Conservation (phyloP, 2,797 vertebrate genomes). For the Micromesistius poutassou region DNA sequence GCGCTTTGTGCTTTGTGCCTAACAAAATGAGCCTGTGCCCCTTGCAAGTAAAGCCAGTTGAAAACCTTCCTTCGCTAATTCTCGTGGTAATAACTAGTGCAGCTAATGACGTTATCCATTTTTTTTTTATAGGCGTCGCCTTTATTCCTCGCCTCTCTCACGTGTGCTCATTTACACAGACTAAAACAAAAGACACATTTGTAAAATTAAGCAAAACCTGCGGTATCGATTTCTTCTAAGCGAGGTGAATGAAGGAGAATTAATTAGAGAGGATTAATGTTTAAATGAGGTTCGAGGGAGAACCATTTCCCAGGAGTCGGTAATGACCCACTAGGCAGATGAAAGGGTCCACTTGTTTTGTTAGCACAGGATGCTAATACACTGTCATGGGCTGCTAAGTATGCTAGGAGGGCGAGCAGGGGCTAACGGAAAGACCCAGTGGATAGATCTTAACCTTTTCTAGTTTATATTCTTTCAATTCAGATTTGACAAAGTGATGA, state of each 20-base stretch:
- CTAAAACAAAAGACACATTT: slow-evolving; percentile 70
- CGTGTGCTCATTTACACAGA: not conserved
- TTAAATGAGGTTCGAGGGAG: slow-evolving; percentile 66
- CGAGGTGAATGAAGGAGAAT: slow-evolving; percentile 75
- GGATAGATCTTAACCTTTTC: not conserved
- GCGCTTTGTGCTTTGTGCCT: no score
- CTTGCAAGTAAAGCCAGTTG: not conserved
- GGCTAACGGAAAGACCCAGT: not conserved
- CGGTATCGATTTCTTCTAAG: slow-evolving; percentile 75
- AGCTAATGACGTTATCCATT: not conserved
- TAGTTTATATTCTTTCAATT: not conserved
- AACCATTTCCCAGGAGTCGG: slow-evolving; percentile 62
- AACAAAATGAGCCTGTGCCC: no score
- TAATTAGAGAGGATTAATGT: slow-evolving; percentile 78
- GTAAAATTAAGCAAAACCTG: slow-evolving; percentile 76
- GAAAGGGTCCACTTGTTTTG: slow-evolving; percentile 42
- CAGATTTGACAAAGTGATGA: not conserved
- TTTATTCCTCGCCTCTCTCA: not conserved
- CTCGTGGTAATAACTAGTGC: not conserved
- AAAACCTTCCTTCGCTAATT: not conserved
- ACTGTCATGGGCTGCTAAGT: not conserved
- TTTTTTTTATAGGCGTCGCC: not conserved
- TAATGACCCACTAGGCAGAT: slow-evolving; percentile 62
- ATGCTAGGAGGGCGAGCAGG: not conserved
- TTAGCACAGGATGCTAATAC: slow-evolving; percentile 40